Evolutionary conservation across 2,797 vertebrate species (phyloP), one percentile per base, ranked within the genome.

Genomic region (Enteromius radiatus): DNA sequence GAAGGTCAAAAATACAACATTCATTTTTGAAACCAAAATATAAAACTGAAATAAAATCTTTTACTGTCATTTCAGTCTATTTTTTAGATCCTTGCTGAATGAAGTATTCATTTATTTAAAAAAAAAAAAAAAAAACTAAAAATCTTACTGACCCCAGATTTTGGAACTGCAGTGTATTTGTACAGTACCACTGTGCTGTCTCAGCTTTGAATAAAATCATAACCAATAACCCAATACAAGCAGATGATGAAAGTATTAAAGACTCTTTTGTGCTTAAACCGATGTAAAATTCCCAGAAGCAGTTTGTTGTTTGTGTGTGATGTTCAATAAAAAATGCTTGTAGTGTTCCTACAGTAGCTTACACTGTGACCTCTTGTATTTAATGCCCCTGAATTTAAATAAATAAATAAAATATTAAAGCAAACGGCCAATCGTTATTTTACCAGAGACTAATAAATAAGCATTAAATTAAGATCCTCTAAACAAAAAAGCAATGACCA

Each of bases 371-470:
- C 19, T 54, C 69, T 79, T 86, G 84, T 86, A 81, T 84, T 85
- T 63, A 76, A 85, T 85, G 49, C 65, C 71, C 76, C 78, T 83
- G 47, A 70, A 83, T 76, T 77, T 31, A 36, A 85, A 83, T 85
- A 85, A 85, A 84, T 84, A 84, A 84, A 59, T 80, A 3, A 31
- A 75, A 61, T 43, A 43, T 12, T 43, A 54, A 63, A 47, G 65
- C 69, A 76, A 78, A 33, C 7, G 28, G 23, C 43, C 10, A 15
- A 31, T 36, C 23, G 19, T 52, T 38, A 56, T 64, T 49, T 73
- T 43, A 85, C n/a, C 71, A 80, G 61, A 82, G 45, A 76, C n/a
- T 3, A 78, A 80, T 45, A 75, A 82, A 85, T 31, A 79, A 79
- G 43, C 9, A 49, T 17, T 71, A 64, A 70, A 81, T 84, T 41